Evolutionary conservation across 2,888 invertebrate genomes (phyloP).

Genomic region (Linhomoeus sp.): DNA sequence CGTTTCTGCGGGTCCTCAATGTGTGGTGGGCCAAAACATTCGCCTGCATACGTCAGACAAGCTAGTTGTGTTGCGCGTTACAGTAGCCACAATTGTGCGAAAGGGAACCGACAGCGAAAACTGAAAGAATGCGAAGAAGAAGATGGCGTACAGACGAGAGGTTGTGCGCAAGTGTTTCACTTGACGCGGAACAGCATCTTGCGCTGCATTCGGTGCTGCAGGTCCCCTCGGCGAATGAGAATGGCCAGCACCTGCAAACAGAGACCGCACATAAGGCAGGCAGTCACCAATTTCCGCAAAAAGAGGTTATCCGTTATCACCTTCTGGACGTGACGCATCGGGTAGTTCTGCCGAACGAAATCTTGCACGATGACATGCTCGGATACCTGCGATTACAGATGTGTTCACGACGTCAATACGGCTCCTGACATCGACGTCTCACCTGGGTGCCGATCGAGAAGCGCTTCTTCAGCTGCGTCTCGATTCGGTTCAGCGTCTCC

Average conservation of each 20-base stretch:
- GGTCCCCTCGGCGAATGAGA: slow-evolving; percentile 81
- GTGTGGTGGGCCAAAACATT: too few relatives aligned
- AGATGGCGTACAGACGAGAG: too few relatives aligned
- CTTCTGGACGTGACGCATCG: slow-evolving; percentile 61
- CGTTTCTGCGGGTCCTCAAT: too few relatives aligned
- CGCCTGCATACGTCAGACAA: too few relatives aligned
- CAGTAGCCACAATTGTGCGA: too few relatives aligned
- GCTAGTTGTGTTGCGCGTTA: too few relatives aligned
- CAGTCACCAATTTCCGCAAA: neutral
- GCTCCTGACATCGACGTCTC: neutral
- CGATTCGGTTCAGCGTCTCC: slow-evolving; percentile 65
- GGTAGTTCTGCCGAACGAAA: slow-evolving; percentile 50
- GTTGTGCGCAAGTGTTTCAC: too few relatives aligned
- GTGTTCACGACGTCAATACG: neutral
- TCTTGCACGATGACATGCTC: slow-evolving; percentile 81
- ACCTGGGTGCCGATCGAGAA: slow-evolving; percentile 91
- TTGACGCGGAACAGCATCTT: slow-evolving; percentile 85
- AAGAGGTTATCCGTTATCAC: slow-evolving; percentile 5
- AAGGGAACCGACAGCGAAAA: too few relatives aligned
- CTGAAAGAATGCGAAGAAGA: too few relatives aligned
- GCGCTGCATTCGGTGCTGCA: slow-evolving; percentile 85
- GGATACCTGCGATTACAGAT: slow-evolving; percentile 34
- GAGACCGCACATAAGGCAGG: neutral
- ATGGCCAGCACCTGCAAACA: slow-evolving; percentile 51
- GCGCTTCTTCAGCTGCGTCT: slow-evolving; percentile 75